Evolutionary conservation across 1,140 invertebrate species (phyloP), one percentile per base, ranked within the genome.

Genomic region (Brachystomella parvula): DNA sequence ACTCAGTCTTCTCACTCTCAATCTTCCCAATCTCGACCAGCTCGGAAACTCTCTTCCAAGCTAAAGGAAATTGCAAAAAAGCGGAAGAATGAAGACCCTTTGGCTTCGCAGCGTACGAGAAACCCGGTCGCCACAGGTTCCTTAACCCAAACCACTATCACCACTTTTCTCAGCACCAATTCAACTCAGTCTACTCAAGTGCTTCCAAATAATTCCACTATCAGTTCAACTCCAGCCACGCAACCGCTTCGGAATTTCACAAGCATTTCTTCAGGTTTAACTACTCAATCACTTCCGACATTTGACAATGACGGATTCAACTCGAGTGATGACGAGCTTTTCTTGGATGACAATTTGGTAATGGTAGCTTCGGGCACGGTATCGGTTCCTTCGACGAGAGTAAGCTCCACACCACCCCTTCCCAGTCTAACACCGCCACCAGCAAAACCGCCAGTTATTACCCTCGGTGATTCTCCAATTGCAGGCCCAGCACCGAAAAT

Each of bases 281-380:
- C 39, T 44, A 12, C n/a, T 12, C 26, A 28, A 59, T 15, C 28
- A 31, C 26, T 21, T 24, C 6, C 21, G 49, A 17, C 31, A 29
- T 3, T 49, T 17, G 30, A 32, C 12, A 53, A 9, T 6, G 24
- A 26, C 3, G 49, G 9, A 6, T 53, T 53, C 49, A 53, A 53
- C 49, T 53, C 49, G 6, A 53, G 49, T 53, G 49, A 53, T 24
- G 49, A 53, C 24, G 49, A 53, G 24, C 24, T 53, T 15, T 53
- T 53, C 24, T 24, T 53, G 9, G 15, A 17, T 6, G 49, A 3
- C 9, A 24, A 26, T 24, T 17, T 53, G 49, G 19, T 9, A 39
- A 39, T 39, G 35, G 19, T 39, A 19, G 35, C 19, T 6, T 12
- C 15, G 15, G 24, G 24, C 21, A 15, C 15, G 6, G 3, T 6